These are phyloP conservation scores for Teinopalpus imperialis DNA, from an alignment of 2,888 invertebrate species.

Conservation along the genomic window DNA sequence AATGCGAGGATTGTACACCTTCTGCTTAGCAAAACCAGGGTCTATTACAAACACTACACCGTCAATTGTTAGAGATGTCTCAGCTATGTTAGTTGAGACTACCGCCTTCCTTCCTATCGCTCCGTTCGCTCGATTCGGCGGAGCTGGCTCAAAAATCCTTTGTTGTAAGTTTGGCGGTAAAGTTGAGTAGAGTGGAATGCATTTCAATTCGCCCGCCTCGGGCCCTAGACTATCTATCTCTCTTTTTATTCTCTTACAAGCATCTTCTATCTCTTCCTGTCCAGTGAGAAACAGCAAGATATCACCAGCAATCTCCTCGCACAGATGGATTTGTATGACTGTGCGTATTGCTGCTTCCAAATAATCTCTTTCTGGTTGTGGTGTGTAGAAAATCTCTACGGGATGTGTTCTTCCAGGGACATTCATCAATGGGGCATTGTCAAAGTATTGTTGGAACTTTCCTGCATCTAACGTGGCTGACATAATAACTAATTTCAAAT, in stretches of 20 bases:
- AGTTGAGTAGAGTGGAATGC: conserved; percentile 99
- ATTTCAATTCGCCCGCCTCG: conserved; percentile 98
- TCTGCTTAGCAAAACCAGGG: conserved; percentile 99
- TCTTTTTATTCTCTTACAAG: conserved; percentile 97
- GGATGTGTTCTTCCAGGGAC: conserved; percentile 89
- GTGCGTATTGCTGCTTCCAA: conserved; percentile 99
- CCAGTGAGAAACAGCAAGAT: conserved; percentile 92
- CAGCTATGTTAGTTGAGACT: conserved; percentile 99
- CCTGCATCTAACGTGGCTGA: conserved; percentile 99
- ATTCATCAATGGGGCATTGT: conserved; percentile 98
- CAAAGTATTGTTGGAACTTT: conserved; percentile 99
- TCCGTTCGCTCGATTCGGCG: conserved; percentile 93
- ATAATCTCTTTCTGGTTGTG: conserved; percentile 98
- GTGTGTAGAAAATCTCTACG: conserved; percentile 96
- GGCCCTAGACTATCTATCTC: conserved; percentile 97
- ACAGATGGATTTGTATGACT: conserved; percentile 97
- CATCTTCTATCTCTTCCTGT: conserved; percentile 98
- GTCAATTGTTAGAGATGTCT: conserved; percentile 99
- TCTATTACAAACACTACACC: conserved; percentile 99
- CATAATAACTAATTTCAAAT: conserved; percentile 99
- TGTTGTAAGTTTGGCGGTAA: conserved; percentile 98
- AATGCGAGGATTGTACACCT: conserved; percentile 93
- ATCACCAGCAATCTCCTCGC: conserved; percentile 95
- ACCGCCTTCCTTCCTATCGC: conserved; percentile 96
- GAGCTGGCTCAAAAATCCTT: conserved; percentile 97